Base-by-base conservation (phyloP, 1,140 invertebrate genomes). In the Dreissena rostriformis region DNA sequence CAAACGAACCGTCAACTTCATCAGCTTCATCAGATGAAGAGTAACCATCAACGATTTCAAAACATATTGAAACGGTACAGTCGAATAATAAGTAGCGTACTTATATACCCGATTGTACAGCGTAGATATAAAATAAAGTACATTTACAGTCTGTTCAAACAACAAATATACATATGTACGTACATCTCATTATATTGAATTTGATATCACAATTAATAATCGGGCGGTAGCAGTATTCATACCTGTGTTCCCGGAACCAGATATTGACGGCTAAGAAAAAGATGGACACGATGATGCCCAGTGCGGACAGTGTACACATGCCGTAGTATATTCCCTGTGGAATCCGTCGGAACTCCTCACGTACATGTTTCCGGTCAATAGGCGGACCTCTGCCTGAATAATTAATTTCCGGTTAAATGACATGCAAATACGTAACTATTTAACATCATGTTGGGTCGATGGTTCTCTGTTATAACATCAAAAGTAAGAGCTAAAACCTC, bases 191-290 rank as follows among this genome's bases (percentile, higher is more conserved):
- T 12, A 57, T 57, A 57, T 57, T n/a, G n/a, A n/a, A n/a, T n/a
- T n/a, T n/a, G n/a, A n/a, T n/a, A 39, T 39, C 8, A 39, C 39
- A 39, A 39, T 39, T 39, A 39, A 39, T 39, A 39, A 8, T 39
- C 39, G 39, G 39, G 39, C 39, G 8, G 39, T 39, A 8, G 39
- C 2, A 2, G 22, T 61, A 6, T n/a, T n/a, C 91, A 93, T 94
- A 98, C 97, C 98, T 96, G 94, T 99, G 98, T 94, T 99, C 98
- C 84, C 98, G 95, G 93, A 97, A 99, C 89, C 96, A 97, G 87
- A 99, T 98, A 94, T 99, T 99, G 92, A 99, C 97, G 67, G 96
- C 96, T n/a, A 99, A 95, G 93, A 99, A 99, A 67, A 97, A 95
- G n/a, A 96, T 95, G 7, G 98, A 97, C 90, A 99, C 95, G 26